Base-by-base conservation (phyloP, 2,113 vertebrate species). In the Canis aureus region DNA sequence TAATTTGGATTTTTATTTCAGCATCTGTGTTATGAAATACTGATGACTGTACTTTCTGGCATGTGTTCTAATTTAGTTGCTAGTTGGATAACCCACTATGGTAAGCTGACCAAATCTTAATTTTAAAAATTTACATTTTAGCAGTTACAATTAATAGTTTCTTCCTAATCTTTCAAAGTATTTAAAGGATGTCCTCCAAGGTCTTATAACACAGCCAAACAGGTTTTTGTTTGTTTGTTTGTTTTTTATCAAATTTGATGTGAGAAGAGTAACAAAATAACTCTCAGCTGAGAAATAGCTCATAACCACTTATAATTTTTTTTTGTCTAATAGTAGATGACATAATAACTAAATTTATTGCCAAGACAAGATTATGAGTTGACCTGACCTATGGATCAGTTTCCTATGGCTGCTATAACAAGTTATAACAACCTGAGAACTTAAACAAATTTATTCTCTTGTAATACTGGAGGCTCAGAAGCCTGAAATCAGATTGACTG, bases 11-110 rank as follows among this genome's bases (percentile, higher is more conserved):
- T 97, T 97, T 96, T 19, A 71, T 86, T 22, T 91, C 89, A 86
- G 38, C 38, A 82, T 95, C 93, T 84, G 66, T 94, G 57, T 98
- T 97, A 86, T 66, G 90, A 97, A 97, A 94, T 85, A 5, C 12
- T 83, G 32, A 43, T 96, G 93, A 97, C 88, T 97, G 17, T 91
- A 66, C 55, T 92, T 88, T 85, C 51, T 94, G 92, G 92, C 16
- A 62, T 87, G 43, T 73, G 55, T 53, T 92, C 29, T 83, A 85
- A 89, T 43, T 92, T 92, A 81, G 22, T 87, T 95, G 81, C 59
- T 80, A 66, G 55, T 73, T 94, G 55, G 81, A 84, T 59, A 91
- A 89, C 12, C 35, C 51, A 55, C 60, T 83, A 83, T 97, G 59
- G 25, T 53, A 95, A 94, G 4, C 66, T 91, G n/a, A 1, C 29